Conservation (phyloP, 1,140 invertebrate genomes). For the Drosophila carrolli region DNA sequence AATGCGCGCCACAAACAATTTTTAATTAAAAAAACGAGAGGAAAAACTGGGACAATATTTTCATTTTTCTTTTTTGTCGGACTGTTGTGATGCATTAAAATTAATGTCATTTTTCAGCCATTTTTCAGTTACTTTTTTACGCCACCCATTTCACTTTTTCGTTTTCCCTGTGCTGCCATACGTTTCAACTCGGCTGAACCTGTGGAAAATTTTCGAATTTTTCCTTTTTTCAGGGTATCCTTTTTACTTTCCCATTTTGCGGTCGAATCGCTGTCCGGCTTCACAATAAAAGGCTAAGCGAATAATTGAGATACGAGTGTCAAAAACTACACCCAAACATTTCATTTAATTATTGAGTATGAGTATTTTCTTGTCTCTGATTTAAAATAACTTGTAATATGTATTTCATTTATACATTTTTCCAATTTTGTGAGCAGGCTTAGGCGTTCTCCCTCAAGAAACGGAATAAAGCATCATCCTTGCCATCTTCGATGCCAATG, state of each 20-base stretch:
- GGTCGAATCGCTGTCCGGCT: slow-evolving; percentile 44
- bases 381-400: background rate
- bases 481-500: slow-evolving; percentile 26
- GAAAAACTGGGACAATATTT: slow-evolving; percentile 14
- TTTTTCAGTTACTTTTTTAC: slow-evolving; percentile 33
- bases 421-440: slow-evolving; percentile 13
- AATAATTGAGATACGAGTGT: slow-evolving; percentile 44
- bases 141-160: background rate
- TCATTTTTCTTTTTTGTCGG: background rate
- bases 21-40: slow-evolving; percentile 52
- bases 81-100: slow-evolving; percentile 44
- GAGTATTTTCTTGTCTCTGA: slow-evolving; percentile 1
- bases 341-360: slow-evolving; percentile 11
- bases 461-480: slow-evolving; percentile 15
- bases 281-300: slow-evolving; percentile 46
- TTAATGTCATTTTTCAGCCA: slow-evolving; percentile 48
- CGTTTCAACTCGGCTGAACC: slow-evolving; percentile 37
- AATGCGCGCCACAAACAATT: slow-evolving; percentile 33
- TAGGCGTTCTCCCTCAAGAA: slow-evolving; percentile 17
- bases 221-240: background rate
- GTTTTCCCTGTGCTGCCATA: slow-evolving; percentile 13
- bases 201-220: slow-evolving; percentile 18
- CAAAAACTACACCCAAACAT: slow-evolving; percentile 5
- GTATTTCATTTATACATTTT: background rate
- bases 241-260: slow-evolving; percentile 32